These are phyloP conservation scores for Bombus superbus DNA, from an alignment of 1,140 invertebrate genomes.

Conservation along the genomic window DNA sequence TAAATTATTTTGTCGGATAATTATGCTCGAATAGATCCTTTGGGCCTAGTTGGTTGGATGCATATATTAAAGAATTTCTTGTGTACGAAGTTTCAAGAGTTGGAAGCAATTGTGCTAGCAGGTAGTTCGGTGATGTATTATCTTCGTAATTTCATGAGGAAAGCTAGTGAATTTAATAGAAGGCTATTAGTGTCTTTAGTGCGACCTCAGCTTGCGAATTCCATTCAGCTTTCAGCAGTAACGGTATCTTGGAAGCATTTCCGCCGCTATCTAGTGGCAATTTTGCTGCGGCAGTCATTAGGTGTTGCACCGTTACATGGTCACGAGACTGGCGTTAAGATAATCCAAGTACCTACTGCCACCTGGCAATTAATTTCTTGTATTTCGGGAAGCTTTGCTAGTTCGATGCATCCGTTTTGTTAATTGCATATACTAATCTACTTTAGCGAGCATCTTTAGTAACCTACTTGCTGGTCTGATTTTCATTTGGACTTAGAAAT, in stretches of 20 bases:
- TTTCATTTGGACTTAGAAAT: neutral
- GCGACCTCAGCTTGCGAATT: conserved; percentile 4
- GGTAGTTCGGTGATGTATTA: neutral
- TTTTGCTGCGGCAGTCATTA: conserved; percentile 14
- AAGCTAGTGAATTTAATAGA: neutral
- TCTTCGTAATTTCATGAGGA: neutral
- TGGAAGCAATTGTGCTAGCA: neutral
- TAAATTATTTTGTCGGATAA: too few species aligned
- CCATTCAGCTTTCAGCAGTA: conserved; percentile 9
- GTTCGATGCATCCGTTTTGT: neutral
- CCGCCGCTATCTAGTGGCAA: conserved; percentile 9
- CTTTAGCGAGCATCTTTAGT: neutral
- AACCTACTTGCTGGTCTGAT: neutral
- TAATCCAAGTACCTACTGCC: neutral
- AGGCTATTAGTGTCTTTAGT: conserved; percentile 1
- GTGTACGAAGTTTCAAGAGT: neutral
- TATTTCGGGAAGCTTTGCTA: neutral
- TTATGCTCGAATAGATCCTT: neutral
- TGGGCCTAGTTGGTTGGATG: neutral
- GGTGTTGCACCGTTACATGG: conserved; percentile 11
- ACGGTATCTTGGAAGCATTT: conserved; percentile 11
- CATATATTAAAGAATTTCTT: neutral
- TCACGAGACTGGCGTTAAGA: conserved; percentile 18
- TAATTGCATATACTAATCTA: neutral
- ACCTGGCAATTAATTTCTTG: conserved; percentile 11